Base-by-base conservation (phyloP, 1,140 invertebrate genomes). In the Mya arenaria region DNA sequence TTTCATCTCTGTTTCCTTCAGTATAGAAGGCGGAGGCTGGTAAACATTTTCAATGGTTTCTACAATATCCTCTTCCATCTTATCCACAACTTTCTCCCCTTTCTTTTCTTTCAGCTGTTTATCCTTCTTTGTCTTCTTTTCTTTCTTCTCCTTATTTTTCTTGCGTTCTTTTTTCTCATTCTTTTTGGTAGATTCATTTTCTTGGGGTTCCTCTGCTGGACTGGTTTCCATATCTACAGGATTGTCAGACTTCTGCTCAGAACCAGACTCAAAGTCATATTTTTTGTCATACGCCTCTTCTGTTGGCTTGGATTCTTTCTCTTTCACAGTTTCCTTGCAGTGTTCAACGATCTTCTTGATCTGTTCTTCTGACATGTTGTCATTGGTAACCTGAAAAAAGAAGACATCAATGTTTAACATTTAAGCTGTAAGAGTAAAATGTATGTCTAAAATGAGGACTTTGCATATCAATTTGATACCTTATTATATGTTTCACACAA, bases 141-240 rank as follows among this genome's bases (percentile, higher is more conserved):
- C 58, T 83, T 71, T 78, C 74, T 80, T 63, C 15, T 84, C 78
- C 58, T 71, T 84, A 52, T 55, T 75, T 79, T 72, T 85, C 81
- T 72, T 83, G 73, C 81, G 81, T 13, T 77, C 65, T 39, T 84
- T 81, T 55, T 71, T 80, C 30, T 84, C 69, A 55, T 44, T 63
- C 74, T 80, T 83, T 74, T 60, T 73, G 62, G 39, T 79, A 66
- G 25, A 77, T 56, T 81, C 82, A 60, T 68, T 25, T 60, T 78
- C 74, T 39, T 66, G 39, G 41, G 63, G 30, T 41, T 79, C 74
- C 15, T 78, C 77, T 28, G 63, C 25, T 28, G 15, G 23, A 32
- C 10, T 66, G 10, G 77, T 41, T 15, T 79, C 77, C 1, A 55
- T 66, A n/a, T 79, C 75, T 15, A 36, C 41, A 28, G 39, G 48